Evolutionary conservation across 2,113 vertebrate species (phyloP), one percentile per base, ranked within the genome.

Genomic region (Pomatostomus ruficeps): DNA sequence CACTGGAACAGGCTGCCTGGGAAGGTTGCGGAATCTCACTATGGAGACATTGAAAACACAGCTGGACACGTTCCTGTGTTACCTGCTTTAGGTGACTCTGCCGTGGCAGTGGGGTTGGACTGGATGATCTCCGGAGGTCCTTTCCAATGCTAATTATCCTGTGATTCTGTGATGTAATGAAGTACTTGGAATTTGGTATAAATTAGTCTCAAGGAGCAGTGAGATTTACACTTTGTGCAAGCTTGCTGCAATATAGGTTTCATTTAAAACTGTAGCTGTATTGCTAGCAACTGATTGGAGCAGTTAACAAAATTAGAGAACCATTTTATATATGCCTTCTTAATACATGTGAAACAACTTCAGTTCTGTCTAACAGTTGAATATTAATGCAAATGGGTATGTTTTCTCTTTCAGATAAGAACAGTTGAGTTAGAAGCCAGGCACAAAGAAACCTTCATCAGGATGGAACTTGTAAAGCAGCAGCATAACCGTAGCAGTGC

Each of bases 381-480:
- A 8, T 73, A 38, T 35, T 88, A 4, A 4, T 79, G 16, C n/a
- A 88, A 78, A 85, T 16, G 23, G 51, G 25, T 61, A n/a, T n/a
- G 6, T 21, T 91, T 75, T 93, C 70, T 88, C 45, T 95, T 95
- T 52, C 74, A 96, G 94, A 4, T 92, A 49, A 77, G 68, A 95
- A 42, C 40, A 81, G 36, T 85, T 71, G 67, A 86, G 16, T 79
- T 77, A 97, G 88, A 95, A 93, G n/a, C 51, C 6, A 18, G 55
- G 49, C 77, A 31, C 4, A 14, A 80, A 95, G 52, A 73, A 97
- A 15, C 43, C 55, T 11, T 75, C 70, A 2, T 82, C 46, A 25
- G 51, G 21, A 94, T 6, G 49, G 48, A 80, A 66, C 49, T 89
- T 65, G 58, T 94, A 49, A 91, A 93, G 63, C 58, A 92, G 68